Conservation (phyloP, 2,113 vertebrate species). For the Patagioenas fasciata region DNA sequence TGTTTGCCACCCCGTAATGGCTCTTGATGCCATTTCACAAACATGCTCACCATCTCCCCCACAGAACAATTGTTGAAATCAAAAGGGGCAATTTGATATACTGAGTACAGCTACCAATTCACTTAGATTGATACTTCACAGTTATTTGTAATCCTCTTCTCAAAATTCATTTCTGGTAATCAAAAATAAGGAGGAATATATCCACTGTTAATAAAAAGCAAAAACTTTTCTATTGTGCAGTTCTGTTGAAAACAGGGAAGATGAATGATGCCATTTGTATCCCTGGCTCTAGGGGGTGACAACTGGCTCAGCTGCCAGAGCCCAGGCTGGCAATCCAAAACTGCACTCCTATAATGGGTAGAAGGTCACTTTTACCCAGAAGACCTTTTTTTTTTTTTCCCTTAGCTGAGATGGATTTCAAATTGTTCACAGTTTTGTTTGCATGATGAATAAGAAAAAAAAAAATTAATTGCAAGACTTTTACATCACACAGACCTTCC, state of each 20-base stretch:
- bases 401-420: neutral
- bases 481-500: neutral
- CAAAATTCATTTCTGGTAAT: neutral
- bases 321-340: neutral
- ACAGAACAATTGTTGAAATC: neutral
- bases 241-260: neutral
- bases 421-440: neutral
- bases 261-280: neutral
- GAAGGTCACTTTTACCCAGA: neutral
- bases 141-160: neutral
- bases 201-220: neutral
- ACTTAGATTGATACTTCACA: neutral
- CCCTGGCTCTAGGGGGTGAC: neutral
- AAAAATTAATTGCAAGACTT: neutral
- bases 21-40: neutral
- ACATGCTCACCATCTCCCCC: neutral
- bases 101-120: neutral
- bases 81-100: neutral
- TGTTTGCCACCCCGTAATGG: neutral
- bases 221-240: neutral
- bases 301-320: neutral
- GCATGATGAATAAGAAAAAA: neutral
- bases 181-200: neutral
- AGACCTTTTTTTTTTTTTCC: neutral
- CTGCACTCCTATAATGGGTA: neutral